Evolutionary conservation across 2,888 invertebrate genomes (phyloP), one percentile per base, ranked within the genome.

Genomic region (Opisthograptis luteolata): DNA sequence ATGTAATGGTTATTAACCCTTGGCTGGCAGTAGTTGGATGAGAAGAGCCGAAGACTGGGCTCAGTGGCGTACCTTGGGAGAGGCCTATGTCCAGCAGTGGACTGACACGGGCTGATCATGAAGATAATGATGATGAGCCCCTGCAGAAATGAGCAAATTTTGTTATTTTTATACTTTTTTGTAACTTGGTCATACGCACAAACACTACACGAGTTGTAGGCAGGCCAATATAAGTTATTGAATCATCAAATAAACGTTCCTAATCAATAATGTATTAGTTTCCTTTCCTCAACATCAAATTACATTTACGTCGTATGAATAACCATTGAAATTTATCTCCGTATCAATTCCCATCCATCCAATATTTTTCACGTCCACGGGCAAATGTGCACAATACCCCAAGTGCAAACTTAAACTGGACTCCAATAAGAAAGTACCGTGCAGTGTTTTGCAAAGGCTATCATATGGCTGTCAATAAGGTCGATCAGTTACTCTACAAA

Each of bases 401-500:
- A 14, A 10, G 50, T 44, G 50, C 35, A 50, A 45, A 51, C 44
- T 40, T 34, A 15, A 42, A 14, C 8, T 24, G 8, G 22, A 5
- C 32, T 52, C 44, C 35, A 50, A 58, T 60, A 62, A 62, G 64
- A 73, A 70, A 70, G 69, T 76, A 71, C 74, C 55, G 58, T 55
- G 58, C 68, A 68, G 69, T 74, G 71, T 78, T 79, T 80, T 74
- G 76, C 76, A 74, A 76, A 73, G 67, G 72, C 76, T 84, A 83
- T 84, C 80, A 61, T 61, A 71, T 80, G 59, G 70, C 77, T 73
- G 76, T 76, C 80, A 80, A 78, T 80, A 78, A 76, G 76, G 79
- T 70, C 73, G 78, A 81, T 84, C 79, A 76, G 79, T 80, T 79
- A 70, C 81, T 76, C 65, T 58, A 64, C 81, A 82, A 86, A 87